Evolutionary conservation across 2,113 vertebrate genomes (phyloP).

Genomic region (Hemichromis elongatus): DNA sequence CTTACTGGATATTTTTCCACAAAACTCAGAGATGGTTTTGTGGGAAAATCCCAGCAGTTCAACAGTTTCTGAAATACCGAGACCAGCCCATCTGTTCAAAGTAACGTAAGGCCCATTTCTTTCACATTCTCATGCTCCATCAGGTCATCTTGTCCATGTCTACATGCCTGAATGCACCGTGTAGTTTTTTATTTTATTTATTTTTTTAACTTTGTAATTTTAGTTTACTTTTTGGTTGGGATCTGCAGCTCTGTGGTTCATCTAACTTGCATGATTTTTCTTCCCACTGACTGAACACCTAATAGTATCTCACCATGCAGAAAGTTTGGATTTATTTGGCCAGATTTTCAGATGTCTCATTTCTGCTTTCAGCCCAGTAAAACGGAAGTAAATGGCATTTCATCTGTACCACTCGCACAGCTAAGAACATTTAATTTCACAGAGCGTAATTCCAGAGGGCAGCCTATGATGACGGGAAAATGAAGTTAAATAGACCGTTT

Average conservation of each 20-base stretch:
- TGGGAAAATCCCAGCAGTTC: not conserved
- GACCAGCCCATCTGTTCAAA: not conserved
- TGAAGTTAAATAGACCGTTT: not conserved
- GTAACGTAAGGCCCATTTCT: not conserved
- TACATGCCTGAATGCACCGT: not conserved
- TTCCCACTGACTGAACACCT: not conserved
- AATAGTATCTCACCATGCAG: not conserved
- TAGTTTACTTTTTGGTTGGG: not conserved
- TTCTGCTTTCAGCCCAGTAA: not conserved
- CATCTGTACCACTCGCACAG: not conserved
- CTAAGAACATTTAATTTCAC: not conserved
- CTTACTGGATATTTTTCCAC: not conserved
- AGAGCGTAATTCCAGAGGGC: not conserved
- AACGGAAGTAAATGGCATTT: not conserved
- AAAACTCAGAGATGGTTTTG: not conserved
- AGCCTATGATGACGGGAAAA: not conserved
- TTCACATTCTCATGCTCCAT: not conserved
- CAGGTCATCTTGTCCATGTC: not conserved
- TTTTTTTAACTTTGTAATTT: not conserved
- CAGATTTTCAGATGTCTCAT: not conserved
- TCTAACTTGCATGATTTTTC: not conserved
- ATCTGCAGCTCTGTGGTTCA: not conserved
- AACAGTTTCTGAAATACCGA: not conserved
- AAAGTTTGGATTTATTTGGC: not conserved
- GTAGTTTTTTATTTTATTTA: not conserved